Evolutionary conservation across 2,113 vertebrate species (phyloP).

Genomic region (Zosterops hypoxanthus): DNA sequence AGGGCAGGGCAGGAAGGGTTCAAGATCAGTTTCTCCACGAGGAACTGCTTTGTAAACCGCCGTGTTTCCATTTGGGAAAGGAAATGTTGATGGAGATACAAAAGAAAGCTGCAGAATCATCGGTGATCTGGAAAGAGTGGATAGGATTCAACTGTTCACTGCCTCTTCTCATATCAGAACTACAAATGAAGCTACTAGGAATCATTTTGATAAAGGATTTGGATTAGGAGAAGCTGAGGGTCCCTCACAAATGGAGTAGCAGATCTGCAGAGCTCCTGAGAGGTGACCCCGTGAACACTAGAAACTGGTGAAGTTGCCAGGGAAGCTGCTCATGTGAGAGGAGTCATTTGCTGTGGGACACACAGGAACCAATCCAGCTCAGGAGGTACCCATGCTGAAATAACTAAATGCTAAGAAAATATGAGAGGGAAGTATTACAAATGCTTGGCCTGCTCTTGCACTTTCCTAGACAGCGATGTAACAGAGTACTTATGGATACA

Average conservation of each 20-base stretch:
- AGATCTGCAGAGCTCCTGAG: not conserved
- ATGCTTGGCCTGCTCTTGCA: not conserved
- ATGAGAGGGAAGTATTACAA: not conserved
- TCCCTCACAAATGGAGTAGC: not conserved
- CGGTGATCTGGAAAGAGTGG: not conserved
- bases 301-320: not conserved
- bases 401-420: not conserved
- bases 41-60: not conserved
- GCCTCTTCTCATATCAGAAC: not conserved
- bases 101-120: not conserved
- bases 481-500: not conserved
- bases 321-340: not conserved
- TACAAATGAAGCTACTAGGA: not conserved
- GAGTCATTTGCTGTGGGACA: not conserved
- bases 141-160: not conserved
- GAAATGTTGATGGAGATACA: not conserved
- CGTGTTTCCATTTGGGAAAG: not conserved
- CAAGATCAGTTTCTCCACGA: not conserved
- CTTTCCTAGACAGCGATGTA: not conserved
- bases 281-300: not conserved
- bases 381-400: not conserved
- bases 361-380: not conserved
- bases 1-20: not conserved
- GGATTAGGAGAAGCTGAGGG: not conserved
- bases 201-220: not conserved